These are phyloP conservation scores for Slavum lentiscoides DNA, from an alignment of 2,888 invertebrate genomes.

Conservation along the genomic window DNA sequence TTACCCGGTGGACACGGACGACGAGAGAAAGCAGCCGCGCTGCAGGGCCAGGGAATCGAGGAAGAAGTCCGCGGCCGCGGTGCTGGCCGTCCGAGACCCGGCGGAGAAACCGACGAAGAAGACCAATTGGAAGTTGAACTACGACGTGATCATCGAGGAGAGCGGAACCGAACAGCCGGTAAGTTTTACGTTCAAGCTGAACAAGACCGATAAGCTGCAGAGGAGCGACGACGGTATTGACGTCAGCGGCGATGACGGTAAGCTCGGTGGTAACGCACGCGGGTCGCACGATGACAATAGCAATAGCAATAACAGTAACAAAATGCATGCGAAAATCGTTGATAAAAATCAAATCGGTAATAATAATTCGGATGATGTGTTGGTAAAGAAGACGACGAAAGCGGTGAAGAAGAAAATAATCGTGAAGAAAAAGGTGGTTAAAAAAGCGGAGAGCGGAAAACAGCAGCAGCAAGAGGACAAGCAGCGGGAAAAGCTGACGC, in stretches of 20 bases:
- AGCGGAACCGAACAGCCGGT: slow-evolving; percentile 47
- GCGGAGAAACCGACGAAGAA: slow-evolving; percentile 31
- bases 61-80: slow-evolving; percentile 33
- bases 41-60: slow-evolving; percentile 11
- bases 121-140: slow-evolving; percentile 44
- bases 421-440: slow-evolving; percentile 55
- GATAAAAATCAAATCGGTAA: slow-evolving; percentile 30
- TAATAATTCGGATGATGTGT: slow-evolving; percentile 44
- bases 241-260: slow-evolving; percentile 15
- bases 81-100: slow-evolving; percentile 55
- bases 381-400: slow-evolving; percentile 50
- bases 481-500: background rate
- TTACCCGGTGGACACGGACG: slow-evolving; percentile 16
- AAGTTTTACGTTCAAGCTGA: slow-evolving; percentile 46
- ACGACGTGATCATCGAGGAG: slow-evolving; percentile 56
- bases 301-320: no score
- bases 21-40: background rate
- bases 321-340: slow-evolving; percentile 43
- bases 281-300: slow-evolving; percentile 16
- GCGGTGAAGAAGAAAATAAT: slow-evolving; percentile 52
- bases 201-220: slow-evolving; percentile 39
- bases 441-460: slow-evolving; percentile 55
- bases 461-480: background rate
- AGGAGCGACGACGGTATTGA: background rate
- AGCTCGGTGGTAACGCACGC: slow-evolving; percentile 45